phyloP scores from a whole-genome alignment of 2,888 invertebrate genomes.

The Athalia rosae region DNA sequence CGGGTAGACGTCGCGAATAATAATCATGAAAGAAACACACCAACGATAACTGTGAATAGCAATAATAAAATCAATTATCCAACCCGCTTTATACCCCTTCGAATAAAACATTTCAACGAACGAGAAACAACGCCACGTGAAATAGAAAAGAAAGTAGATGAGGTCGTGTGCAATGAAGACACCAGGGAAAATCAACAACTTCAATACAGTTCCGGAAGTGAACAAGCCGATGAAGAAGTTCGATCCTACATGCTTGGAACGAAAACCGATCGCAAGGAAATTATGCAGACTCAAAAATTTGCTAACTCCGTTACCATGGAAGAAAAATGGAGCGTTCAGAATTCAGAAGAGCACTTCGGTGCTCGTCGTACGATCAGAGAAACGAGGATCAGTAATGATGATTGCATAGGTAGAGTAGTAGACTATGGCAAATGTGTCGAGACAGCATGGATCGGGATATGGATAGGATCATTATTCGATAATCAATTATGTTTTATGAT shows the following conservation, averaged over 20 bases:
- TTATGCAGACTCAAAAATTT: slow-evolving; percentile 9
- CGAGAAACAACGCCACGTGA: background rate
- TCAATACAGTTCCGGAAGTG: slow-evolving; percentile 46
- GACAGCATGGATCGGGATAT: slow-evolving; percentile 15
- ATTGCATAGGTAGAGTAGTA: slow-evolving; percentile 42
- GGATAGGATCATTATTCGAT: too few relatives aligned
- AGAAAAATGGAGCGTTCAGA: slow-evolving; percentile 6
- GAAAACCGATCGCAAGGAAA: background rate
- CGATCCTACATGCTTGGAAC: slow-evolving; percentile 46
- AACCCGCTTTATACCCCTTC: slow-evolving; percentile 7
- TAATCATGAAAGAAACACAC: background rate
- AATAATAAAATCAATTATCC: slow-evolving; percentile 2
- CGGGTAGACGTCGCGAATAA: slow-evolving; percentile 28
- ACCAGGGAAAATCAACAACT: slow-evolving; percentile 25
- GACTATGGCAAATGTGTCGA: slow-evolving; percentile 9
- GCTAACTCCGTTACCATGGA: background rate
- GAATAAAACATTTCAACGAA: slow-evolving; percentile 21
- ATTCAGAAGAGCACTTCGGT: background rate
- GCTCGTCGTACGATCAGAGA: background rate
- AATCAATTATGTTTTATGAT: background rate
- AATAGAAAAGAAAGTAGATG: background rate
- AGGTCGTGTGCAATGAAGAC: background rate
- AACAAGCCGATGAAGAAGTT: slow-evolving; percentile 47
- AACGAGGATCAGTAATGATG: slow-evolving; percentile 16
- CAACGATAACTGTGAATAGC: slow-evolving; percentile 15